These are phyloP conservation scores for Lytechinus variegatus DNA, from an alignment of 35 echinoderm and acorn worm genomes.

Conservation along the genomic window DNA sequence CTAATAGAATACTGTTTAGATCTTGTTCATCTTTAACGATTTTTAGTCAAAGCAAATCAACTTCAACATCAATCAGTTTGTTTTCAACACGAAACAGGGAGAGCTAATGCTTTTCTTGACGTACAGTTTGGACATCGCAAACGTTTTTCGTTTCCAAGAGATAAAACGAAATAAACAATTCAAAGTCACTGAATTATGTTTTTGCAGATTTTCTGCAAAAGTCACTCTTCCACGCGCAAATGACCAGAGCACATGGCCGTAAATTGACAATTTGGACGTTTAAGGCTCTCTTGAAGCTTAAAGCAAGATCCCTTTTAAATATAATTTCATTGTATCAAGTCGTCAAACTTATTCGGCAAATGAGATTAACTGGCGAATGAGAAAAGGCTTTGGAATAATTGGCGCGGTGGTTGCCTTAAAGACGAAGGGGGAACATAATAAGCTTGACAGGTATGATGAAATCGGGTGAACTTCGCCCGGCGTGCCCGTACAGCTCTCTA, in stretches of 20 bases:
- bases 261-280: conserved; percentile 20
- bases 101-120: not conserved
- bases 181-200: not conserved
- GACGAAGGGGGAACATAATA: not conserved
- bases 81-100: not conserved
- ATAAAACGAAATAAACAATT: not conserved
- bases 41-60: not conserved
- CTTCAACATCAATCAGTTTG: not conserved
- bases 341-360: conserved; percentile 14
- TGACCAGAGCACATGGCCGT: not conserved
- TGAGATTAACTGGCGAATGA: not conserved
- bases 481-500: conserved; percentile 50
- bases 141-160: not conserved
- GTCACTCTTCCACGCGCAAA: not conserved
- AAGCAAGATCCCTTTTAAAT: not conserved
- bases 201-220: conserved; percentile 13
- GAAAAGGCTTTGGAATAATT: conserved; percentile 13
- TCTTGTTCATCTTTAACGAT: not conserved
- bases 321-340: conserved; percentile 20
- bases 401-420: not conserved
- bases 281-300: not conserved
- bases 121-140: not conserved
- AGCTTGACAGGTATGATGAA: conserved; percentile 26
- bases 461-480: conserved; percentile 23
- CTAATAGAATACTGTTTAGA: not conserved